Evolutionary conservation across 2,113 vertebrate species (phyloP).

Genomic region (Empidonax alnorum): DNA sequence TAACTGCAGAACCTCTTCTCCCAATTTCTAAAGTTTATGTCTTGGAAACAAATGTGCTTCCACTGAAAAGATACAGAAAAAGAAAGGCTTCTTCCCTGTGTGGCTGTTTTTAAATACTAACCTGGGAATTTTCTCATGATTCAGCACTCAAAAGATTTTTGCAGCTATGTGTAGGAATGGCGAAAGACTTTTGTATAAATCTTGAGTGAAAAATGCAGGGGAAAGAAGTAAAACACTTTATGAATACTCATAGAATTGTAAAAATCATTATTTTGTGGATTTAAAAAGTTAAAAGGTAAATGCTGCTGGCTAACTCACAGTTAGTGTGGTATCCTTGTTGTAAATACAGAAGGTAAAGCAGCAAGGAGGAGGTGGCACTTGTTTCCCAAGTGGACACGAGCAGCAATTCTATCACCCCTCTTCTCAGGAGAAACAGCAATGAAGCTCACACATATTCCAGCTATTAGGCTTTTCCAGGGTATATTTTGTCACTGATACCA

Average conservation of each 20-base stretch:
- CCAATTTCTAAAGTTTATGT: not conserved
- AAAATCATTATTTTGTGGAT: not conserved
- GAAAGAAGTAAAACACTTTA: not conserved
- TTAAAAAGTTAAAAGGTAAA: not conserved
- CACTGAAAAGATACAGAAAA: not conserved
- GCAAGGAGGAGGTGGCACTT: not conserved
- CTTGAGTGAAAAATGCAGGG: not conserved
- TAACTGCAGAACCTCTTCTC: not conserved
- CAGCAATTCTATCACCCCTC: not conserved
- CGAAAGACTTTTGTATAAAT: not conserved
- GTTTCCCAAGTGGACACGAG: not conserved
- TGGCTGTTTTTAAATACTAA: not conserved
- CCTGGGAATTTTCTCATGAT: not conserved
- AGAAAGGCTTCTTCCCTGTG: not conserved
- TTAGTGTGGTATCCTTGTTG: not conserved
- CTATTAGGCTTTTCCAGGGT: not conserved
- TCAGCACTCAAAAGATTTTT: not conserved
- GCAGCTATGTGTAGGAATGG: not conserved
- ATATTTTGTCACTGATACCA: not conserved
- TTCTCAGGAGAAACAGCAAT: not conserved
- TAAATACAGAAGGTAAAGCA: not conserved
- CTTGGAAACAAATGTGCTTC: not conserved
- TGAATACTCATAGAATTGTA: not conserved
- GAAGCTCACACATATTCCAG: not conserved
- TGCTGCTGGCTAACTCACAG: not conserved